phyloP scores from a whole-genome alignment of 2,888 invertebrate species.

The Drosophila birchii region DNA sequence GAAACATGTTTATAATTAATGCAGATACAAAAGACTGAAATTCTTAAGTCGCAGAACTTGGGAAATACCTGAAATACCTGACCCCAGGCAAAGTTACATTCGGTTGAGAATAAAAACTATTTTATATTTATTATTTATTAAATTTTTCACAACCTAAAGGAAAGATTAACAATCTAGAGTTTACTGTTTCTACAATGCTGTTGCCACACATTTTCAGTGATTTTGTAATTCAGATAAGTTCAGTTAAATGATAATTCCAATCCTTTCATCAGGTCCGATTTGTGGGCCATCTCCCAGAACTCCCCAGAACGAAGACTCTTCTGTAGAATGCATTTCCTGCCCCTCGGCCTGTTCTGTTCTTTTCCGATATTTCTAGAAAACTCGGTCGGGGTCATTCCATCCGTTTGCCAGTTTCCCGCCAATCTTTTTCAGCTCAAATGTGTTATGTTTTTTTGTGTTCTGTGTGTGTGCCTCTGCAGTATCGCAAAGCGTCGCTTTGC shows the following conservation, averaged over 20 bases:
- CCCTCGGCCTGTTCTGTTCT: constrained; percentile 3
- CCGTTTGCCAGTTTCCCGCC: constrained; percentile 3
- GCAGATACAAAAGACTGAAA: constrained; percentile 2
- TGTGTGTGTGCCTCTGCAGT: constrained; percentile 20
- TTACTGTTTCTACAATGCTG: neutral
- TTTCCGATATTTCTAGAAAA: constrained; percentile 36
- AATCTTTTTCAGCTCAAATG: constrained; percentile 11
- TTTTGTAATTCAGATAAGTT: constrained; percentile 15
- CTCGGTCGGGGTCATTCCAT: constrained; percentile 41
- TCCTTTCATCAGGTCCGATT: constrained; percentile 11
- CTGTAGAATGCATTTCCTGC: constrained; percentile 27
- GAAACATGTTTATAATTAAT: constrained; percentile 10
- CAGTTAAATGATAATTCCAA: neutral
- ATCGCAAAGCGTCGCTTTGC: constrained; percentile 28
- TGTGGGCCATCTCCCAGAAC: constrained; percentile 6
- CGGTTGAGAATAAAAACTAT: neutral
- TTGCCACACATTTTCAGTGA: neutral
- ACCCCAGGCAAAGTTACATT: constrained; percentile 1
- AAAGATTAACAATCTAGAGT: neutral
- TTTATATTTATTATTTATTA: neutral
- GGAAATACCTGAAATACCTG: constrained; percentile 1
- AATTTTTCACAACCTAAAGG: too few relatives aligned
- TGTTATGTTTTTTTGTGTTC: neutral
- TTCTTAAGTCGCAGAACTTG: neutral
- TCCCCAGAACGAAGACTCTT: neutral